A percentile compares a stretch with the other conserved stretches of the same genome.
Conservation (phyloP, 2,888 invertebrate species). For the Thymelicus sylvestris region DNA sequence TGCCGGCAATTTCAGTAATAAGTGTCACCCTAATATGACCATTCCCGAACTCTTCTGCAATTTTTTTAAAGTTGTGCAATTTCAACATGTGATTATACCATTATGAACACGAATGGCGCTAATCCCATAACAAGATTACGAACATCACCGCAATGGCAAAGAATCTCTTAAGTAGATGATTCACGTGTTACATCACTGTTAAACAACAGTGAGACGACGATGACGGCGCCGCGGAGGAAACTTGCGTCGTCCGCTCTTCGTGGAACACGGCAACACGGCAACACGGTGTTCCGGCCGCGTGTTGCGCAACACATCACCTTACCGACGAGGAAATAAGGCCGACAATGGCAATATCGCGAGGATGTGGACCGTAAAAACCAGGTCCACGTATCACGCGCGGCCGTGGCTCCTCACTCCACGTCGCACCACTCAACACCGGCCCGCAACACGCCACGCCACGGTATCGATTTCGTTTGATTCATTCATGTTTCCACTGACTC, state of each 20-base stretch:
- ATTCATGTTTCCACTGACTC: background rate
- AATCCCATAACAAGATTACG: background rate
- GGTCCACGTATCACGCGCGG: conserved; percentile 1
- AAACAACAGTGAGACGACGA: background rate
- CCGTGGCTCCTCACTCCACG: background rate
- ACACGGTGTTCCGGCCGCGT: background rate
- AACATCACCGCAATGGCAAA: background rate
- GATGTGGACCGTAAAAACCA: conserved; percentile 5
- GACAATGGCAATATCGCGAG: conserved; percentile 2
- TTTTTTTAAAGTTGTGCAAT: too few species aligned
- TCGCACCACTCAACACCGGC: too few species aligned
- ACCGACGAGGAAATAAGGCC: background rate
- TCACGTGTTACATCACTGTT: background rate
- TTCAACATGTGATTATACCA: background rate
- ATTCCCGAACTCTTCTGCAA: too few species aligned
- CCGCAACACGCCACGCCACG: too few species aligned
- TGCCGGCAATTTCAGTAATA: too few species aligned
- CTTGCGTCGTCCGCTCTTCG: background rate
- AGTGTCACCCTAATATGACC: too few species aligned
- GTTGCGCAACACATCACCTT: conserved; percentile 10
- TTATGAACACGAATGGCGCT: background rate
- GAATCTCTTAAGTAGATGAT: background rate
- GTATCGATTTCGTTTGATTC: too few species aligned
- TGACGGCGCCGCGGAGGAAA: background rate
- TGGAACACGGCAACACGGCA: too few species aligned